Percentiles rank a stretch among this genome's conserved stretches.
Evolutionary conservation across 2,888 invertebrate species (phyloP).

Genomic region (Sicus ferrugineus): DNA sequence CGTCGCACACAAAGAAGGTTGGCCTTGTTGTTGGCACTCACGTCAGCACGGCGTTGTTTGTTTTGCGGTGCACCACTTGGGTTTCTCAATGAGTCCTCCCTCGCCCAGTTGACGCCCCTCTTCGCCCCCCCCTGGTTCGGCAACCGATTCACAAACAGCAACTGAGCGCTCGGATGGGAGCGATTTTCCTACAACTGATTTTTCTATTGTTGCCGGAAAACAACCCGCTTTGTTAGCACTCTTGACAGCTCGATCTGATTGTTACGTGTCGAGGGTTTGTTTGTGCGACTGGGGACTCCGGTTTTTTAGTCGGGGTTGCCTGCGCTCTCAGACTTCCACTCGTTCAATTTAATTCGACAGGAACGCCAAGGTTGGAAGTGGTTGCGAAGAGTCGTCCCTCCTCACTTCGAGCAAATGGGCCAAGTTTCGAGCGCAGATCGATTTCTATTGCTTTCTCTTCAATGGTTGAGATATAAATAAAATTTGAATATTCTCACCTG

Average conservation of each 20-base stretch:
- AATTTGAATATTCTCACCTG: no score
- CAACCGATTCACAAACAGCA: neutral
- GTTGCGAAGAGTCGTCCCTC: no score
- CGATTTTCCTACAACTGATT: neutral
- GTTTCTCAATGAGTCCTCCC: neutral
- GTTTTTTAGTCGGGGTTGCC: neutral
- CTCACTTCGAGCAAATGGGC: no score
- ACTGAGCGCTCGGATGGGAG: neutral
- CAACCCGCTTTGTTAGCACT: neutral
- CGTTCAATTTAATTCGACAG: slow-evolving; percentile 4
- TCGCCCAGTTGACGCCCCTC: neutral
- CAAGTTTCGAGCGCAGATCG: no score
- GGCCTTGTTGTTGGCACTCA: no score
- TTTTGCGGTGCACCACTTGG: slow-evolving; percentile 2
- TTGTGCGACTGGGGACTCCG: neutral
- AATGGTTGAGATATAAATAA: no score
- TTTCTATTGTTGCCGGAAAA: slow-evolving; percentile 6
- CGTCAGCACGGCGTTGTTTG: neutral
- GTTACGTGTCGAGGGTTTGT: neutral
- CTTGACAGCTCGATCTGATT: slow-evolving; percentile 2
- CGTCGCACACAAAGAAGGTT: neutral
- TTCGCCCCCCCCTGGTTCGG: neutral
- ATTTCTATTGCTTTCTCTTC: no score
- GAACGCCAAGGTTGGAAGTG: slow-evolving; percentile 4
- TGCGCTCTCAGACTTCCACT: neutral